Evolutionary conservation across 2,888 invertebrate genomes (phyloP).

Genomic region (Resseliella maxima): DNA sequence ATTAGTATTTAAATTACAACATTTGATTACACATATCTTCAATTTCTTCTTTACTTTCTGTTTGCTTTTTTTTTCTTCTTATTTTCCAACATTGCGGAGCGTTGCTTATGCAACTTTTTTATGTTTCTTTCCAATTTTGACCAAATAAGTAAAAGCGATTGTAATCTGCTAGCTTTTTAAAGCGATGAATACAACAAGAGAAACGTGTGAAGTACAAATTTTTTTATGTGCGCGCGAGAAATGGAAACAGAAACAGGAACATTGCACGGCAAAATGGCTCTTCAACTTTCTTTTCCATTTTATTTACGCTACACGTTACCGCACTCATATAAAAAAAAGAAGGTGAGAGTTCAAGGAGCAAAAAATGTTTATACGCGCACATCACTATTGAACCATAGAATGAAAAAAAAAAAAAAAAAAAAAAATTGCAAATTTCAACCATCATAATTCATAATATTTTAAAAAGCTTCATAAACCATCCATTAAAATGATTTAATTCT

Average conservation of each 20-base stretch:
- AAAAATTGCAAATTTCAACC: constrained; percentile 49
- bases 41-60: neutral
- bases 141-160: neutral
- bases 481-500: constrained; percentile 52
- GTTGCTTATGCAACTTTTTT: neutral
- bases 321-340: neutral
- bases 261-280: neutral
- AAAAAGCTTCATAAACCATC: constrained; percentile 55
- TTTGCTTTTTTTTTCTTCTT: neutral
- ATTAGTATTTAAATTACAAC: neutral
- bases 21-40: neutral
- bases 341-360: neutral
- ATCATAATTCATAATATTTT: constrained; percentile 54
- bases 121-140: neutral
- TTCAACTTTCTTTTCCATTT: neutral
- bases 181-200: no score
- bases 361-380: neutral
- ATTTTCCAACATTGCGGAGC: neutral
- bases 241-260: neutral
- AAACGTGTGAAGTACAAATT: no score
- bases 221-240: no score
- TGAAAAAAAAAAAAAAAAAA: neutral
- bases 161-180: neutral
- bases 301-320: neutral
- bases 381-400: neutral